phyloP scores from a whole-genome alignment of 2,888 invertebrate species.

The Lepidocyrtoides sp. region DNA sequence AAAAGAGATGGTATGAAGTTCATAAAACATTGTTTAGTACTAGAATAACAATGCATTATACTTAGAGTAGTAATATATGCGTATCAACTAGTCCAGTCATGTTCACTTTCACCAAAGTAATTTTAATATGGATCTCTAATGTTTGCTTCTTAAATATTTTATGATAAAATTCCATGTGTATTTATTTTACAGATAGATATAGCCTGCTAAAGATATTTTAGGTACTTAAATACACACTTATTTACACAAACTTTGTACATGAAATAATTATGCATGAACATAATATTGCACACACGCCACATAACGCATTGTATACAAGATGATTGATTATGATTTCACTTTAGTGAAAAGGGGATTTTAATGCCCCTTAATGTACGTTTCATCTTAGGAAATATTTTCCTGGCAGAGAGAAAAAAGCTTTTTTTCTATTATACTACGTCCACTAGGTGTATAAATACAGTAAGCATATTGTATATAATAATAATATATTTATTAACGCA shows the following conservation, averaged over 20 bases:
- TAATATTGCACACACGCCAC: slow-evolving; percentile 45
- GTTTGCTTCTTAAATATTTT: neutral
- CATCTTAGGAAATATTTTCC: neutral
- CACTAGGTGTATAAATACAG: neutral
- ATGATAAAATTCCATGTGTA: slow-evolving; percentile 8
- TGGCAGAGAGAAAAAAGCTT: neutral
- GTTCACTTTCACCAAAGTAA: slow-evolving; percentile 30
- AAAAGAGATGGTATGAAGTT: too few species aligned
- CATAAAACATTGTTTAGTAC: too few species aligned
- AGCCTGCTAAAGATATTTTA: too few species aligned
- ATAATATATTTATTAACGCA: too few species aligned
- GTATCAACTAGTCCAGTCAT: neutral
- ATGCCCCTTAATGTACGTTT: slow-evolving; percentile 15
- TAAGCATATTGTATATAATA: neutral
- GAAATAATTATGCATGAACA: slow-evolving; percentile 24
- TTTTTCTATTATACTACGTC: slow-evolving; percentile 2
- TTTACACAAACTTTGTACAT: neutral
- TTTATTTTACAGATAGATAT: too few species aligned
- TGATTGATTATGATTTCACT: slow-evolving; percentile 49
- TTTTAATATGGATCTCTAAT: slow-evolving; percentile 58
- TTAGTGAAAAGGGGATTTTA: slow-evolving; percentile 31
- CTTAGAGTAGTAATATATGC: neutral
- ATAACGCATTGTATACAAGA: slow-evolving; percentile 50
- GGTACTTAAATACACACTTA: neutral
- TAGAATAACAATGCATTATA: too few species aligned